These are phyloP conservation scores for Sparidentex hasta DNA, from an alignment of 2,797 vertebrate species.

Conservation along the genomic window DNA sequence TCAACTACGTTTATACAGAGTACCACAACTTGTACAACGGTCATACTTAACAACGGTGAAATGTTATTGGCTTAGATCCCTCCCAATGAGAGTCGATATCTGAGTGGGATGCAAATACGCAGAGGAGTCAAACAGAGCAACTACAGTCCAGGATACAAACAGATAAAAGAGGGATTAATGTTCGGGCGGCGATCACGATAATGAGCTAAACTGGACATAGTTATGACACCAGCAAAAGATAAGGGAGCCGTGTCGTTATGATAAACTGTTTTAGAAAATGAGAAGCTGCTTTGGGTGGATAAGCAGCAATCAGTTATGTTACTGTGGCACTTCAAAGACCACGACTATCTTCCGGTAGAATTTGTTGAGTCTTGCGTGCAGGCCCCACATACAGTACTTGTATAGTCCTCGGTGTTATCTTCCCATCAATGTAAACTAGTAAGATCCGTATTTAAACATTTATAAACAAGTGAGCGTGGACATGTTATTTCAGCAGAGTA, in stretches of 20 bases:
- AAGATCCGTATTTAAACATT: conserved; percentile 71
- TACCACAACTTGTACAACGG: conserved; percentile 51
- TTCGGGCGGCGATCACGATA: conserved; percentile 18
- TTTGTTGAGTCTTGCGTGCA: conserved; percentile 42
- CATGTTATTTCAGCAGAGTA: conserved; percentile 69
- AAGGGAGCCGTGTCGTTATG: conserved; percentile 34
- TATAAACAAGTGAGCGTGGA: conserved; percentile 75
- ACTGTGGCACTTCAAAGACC: conserved; percentile 62
- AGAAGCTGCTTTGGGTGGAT: conserved; percentile 48
- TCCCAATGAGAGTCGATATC: conserved; percentile 47
- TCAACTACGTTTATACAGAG: conserved; percentile 44
- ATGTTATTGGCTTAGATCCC: conserved; percentile 27
- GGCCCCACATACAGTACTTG: conserved; percentile 41
- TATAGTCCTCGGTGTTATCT: conserved; percentile 44
- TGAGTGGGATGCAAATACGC: conserved; percentile 56
- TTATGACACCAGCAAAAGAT: conserved; percentile 34
- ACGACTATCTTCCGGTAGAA: conserved; percentile 40
- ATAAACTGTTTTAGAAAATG: conserved; percentile 55
- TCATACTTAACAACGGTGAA: conserved; percentile 12
- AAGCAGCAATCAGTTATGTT: conserved; percentile 44
- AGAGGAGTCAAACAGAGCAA: conserved; percentile 41
- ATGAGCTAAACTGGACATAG: conserved; percentile 32
- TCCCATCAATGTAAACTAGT: conserved; percentile 71
- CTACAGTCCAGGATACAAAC: conserved; percentile 39
- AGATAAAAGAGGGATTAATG: conserved; percentile 48